Percentiles rank a stretch among this genome's conserved stretches.
phyloP scores from a whole-genome alignment of 2,113 vertebrate species.

The Cryptoleucopteryx plumbea region DNA sequence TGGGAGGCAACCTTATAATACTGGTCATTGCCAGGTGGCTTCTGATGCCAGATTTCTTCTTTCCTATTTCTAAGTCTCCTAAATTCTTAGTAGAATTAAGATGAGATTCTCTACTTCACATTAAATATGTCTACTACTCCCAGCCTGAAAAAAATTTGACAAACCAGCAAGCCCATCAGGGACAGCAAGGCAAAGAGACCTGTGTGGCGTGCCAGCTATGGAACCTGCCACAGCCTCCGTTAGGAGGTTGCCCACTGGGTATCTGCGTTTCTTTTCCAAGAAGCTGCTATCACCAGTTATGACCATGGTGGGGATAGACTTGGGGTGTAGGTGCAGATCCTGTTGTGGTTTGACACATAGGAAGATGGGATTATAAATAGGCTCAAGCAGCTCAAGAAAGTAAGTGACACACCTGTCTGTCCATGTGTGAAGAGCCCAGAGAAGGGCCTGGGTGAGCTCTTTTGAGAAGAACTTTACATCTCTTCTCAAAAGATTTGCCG shows the following conservation, averaged over 20 bases:
- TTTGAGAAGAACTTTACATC: neutral
- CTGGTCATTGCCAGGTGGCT: neutral
- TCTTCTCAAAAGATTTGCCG: neutral
- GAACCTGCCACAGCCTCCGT: neutral
- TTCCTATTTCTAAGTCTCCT: neutral
- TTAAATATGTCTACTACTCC: neutral
- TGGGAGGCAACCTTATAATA: neutral
- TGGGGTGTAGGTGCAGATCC: neutral
- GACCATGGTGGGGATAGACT: neutral
- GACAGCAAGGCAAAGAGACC: neutral
- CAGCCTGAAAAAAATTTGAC: neutral
- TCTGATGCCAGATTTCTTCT: neutral
- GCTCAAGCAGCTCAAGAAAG: neutral
- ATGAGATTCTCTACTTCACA: neutral
- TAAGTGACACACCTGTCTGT: neutral
- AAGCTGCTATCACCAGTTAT: neutral
- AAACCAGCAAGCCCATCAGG: neutral
- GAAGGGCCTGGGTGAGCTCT: neutral
- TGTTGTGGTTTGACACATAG: neutral
- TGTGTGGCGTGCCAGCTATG: rapidly evolving
- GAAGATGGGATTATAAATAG: neutral
- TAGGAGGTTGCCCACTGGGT: no score
- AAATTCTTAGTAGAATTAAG: neutral
- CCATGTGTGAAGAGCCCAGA: neutral
- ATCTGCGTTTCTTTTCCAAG: neutral